Evolutionary conservation across 2,888 invertebrate species (phyloP).

Genomic region (Fragum sueziense): DNA sequence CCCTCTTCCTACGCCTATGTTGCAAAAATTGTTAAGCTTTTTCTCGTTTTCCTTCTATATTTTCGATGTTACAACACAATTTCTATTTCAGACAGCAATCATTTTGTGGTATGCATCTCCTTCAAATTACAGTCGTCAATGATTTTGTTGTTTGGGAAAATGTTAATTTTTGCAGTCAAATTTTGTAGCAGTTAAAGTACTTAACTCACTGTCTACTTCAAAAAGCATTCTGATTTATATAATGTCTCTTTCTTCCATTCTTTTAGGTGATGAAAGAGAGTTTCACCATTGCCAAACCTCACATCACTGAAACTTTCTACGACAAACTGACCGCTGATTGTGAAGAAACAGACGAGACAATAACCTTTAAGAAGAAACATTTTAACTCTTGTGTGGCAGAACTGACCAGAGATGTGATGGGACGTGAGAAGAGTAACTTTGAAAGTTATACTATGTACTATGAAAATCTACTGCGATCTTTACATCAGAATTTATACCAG

Average conservation of each 20-base stretch:
- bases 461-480: conserved; percentile 78
- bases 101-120: no score
- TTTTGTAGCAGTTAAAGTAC: no score
- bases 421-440: conserved; percentile 79
- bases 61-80: no score
- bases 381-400: conserved; percentile 75
- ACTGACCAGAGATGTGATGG: conserved; percentile 77
- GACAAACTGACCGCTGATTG: conserved; percentile 69
- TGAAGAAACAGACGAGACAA: conserved; percentile 66
- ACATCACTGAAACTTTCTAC: conserved; percentile 79
- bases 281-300: conserved; percentile 79
- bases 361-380: conserved; percentile 75
- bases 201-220: no score
- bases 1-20: no score
- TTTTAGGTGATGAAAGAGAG: conserved; percentile 81
- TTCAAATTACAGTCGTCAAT: no score
- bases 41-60: no score
- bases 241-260: neutral
- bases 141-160: no score
- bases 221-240: no score
- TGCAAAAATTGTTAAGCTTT: no score
- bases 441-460: conserved; percentile 82
- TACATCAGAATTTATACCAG: conserved; percentile 79
- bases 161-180: no score
- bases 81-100: no score